Conservation (phyloP, 2,888 invertebrate species). For the Oegoconia quadripuncta region DNA sequence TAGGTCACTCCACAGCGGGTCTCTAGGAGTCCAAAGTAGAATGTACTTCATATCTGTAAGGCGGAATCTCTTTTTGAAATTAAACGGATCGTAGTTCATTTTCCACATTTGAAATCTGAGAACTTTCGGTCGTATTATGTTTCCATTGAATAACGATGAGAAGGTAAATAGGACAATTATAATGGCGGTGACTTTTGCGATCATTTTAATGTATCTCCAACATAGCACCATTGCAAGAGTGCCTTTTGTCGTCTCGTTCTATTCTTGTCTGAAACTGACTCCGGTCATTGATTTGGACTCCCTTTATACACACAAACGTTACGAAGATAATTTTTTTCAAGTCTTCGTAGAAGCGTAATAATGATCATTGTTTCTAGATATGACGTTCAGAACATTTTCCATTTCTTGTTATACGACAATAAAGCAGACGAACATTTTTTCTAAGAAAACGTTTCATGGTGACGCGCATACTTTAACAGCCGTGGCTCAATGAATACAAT, state of each 20-base stretch:
- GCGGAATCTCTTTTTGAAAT: neutral
- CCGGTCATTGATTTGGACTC: no score
- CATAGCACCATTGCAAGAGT: neutral
- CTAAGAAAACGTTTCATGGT: no score
- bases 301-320: no score
- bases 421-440: no score
- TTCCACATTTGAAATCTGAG: neutral
- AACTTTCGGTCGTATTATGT: neutral
- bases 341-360: no score
- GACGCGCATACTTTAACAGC: no score
- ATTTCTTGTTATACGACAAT: no score
- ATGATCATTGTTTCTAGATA: neutral
- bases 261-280: no score
- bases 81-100: neutral
- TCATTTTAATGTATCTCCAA: neutral
- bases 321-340: no score
- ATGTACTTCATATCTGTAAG: constrained; percentile 1
- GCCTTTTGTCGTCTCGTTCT: no score
- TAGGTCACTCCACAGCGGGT: neutral
- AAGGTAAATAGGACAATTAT: neutral
- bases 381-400: neutral
- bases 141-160: neutral
- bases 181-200: neutral
- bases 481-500: no score
- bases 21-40: constrained; percentile 1